Conservation (phyloP, 2,797 vertebrate species). For the Eupleurogrammus muticus region DNA sequence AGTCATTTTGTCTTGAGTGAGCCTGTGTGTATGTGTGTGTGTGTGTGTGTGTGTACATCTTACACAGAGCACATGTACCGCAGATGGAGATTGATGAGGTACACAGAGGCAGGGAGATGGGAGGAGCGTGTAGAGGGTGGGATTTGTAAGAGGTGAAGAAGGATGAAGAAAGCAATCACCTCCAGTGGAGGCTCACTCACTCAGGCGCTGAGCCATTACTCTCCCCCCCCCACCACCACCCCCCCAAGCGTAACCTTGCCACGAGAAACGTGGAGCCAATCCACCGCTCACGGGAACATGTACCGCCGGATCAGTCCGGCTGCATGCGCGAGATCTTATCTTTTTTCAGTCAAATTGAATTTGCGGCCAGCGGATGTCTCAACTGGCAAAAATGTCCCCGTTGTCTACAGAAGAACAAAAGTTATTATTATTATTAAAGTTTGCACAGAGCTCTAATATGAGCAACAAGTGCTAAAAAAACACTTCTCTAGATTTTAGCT, state of each 20-base stretch:
- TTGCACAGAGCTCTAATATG: not conserved
- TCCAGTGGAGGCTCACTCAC: constrained; percentile 67
- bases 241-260: constrained; percentile 69
- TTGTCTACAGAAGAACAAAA: constrained; percentile 1
- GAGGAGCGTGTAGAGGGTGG: constrained; percentile 50
- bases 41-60: not conserved
- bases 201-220: constrained; percentile 64
- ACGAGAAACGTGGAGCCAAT: constrained; percentile 53
- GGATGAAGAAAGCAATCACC: constrained; percentile 74
- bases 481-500: not conserved
- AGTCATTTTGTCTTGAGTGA: constrained; percentile 3
- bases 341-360: constrained; percentile 15
- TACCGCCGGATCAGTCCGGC: constrained; percentile 40
- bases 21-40: not conserved
- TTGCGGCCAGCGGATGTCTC: constrained; percentile 5
- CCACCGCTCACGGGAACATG: constrained; percentile 31
- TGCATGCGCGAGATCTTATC: constrained; percentile 44
- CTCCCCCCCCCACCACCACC: constrained; percentile 60
- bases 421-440: not conserved
- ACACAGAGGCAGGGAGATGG: constrained; percentile 42
- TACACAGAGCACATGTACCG: constrained; percentile 57
- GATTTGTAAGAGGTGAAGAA: constrained; percentile 28
- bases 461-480: not conserved
- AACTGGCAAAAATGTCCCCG: constrained; percentile 16
- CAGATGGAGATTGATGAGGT: constrained; percentile 62